phyloP scores from a whole-genome alignment of 2,888 invertebrate genomes.

The Rhagonycha lutea region DNA sequence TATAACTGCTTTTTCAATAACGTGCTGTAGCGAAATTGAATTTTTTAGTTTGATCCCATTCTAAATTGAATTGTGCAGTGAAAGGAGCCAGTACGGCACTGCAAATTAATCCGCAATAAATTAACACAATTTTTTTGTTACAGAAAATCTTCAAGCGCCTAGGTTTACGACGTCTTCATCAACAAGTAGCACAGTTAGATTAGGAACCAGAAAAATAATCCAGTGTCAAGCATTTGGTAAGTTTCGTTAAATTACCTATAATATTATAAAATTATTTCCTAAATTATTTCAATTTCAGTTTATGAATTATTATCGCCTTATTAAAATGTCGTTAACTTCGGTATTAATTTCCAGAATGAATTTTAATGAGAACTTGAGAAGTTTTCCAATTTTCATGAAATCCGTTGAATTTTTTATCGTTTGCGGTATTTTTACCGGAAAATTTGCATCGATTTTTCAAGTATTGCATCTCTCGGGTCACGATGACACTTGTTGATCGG shows the following conservation, averaged over 20 bases:
- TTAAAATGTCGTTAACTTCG: neutral
- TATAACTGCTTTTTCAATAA: neutral
- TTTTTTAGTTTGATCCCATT: neutral
- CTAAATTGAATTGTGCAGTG: neutral
- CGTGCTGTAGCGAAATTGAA: neutral
- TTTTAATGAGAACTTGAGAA: neutral
- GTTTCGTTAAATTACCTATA: slow-evolving; percentile 40
- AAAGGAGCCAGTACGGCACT: neutral
- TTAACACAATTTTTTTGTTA: slow-evolving; percentile 45
- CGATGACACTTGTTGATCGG: neutral
- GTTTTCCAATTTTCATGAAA: neutral
- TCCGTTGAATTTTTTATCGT: neutral
- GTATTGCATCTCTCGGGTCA: neutral
- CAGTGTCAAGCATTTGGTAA: slow-evolving; percentile 91
- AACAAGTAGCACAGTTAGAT: slow-evolving; percentile 82
- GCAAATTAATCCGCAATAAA: neutral
- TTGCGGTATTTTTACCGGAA: neutral
- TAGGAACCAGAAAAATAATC: slow-evolving; percentile 88
- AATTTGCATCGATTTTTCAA: neutral
- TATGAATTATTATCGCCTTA: neutral
- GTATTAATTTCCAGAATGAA: neutral
- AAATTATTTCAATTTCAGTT: neutral
- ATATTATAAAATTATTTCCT: neutral
- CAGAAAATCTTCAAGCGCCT: slow-evolving; percentile 78
- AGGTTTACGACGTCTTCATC: slow-evolving; percentile 86